Percentiles rank a stretch among this genome's conserved stretches.
Conservation (phyloP, 2,888 invertebrate genomes). For the Thereva nobilitata region DNA sequence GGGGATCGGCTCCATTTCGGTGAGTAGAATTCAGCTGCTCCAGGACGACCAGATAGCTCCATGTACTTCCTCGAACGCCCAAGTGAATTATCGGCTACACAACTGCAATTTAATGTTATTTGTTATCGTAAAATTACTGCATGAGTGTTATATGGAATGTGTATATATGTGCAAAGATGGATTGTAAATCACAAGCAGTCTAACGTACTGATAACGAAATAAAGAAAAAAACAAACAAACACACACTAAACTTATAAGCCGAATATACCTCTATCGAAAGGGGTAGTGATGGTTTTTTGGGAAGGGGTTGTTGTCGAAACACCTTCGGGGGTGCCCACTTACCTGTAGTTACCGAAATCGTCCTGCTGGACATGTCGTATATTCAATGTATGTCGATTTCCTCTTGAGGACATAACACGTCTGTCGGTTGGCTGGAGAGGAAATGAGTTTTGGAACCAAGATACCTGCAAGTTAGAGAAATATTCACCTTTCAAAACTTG, state of each 20-base stretch:
- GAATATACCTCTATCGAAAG: too few species aligned
- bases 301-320: background rate
- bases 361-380: slow-evolving; percentile 70
- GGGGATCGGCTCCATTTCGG: slow-evolving; percentile 66
- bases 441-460: slow-evolving; percentile 74
- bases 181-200: slow-evolving; percentile 22
- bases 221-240: too few species aligned
- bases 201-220: background rate
- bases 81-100: slow-evolving; percentile 71
- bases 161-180: slow-evolving; percentile 8
- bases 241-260: too few species aligned
- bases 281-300: too few species aligned
- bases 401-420: slow-evolving; percentile 70
- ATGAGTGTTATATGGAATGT: slow-evolving; percentile 17
- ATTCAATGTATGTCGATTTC: slow-evolving; percentile 69
- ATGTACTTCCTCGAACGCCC: slow-evolving; percentile 72
- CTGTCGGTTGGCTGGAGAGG: slow-evolving; percentile 69
- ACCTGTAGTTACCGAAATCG: slow-evolving; percentile 75
- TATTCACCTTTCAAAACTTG: slow-evolving; percentile 2
- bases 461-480: slow-evolving; percentile 60
- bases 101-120: slow-evolving; percentile 58
- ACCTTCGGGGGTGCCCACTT: slow-evolving; percentile 39
- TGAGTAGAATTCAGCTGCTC: slow-evolving; percentile 70
- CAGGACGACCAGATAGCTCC: slow-evolving; percentile 72
- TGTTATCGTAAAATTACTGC: slow-evolving; percentile 22